A percentile compares a stretch with the other conserved stretches of the same genome.
phyloP scores from a whole-genome alignment of 2,113 vertebrate genomes.

The Chaenocephalus aceratus region DNA sequence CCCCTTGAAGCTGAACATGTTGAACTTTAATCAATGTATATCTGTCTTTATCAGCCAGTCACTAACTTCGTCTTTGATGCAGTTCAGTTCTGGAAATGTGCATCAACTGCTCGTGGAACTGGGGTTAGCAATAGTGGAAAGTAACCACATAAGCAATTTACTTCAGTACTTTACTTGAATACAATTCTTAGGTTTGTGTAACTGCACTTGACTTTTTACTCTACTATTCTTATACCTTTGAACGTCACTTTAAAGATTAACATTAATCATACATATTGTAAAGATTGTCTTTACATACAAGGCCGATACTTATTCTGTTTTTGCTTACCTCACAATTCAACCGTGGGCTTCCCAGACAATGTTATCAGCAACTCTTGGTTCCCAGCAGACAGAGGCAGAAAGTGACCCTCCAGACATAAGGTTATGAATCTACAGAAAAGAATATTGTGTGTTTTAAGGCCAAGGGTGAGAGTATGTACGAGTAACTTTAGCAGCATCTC shows the following conservation, averaged over 20 bases:
- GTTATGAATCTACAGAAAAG: no score
- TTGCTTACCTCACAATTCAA: no score
- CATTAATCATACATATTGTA: neutral
- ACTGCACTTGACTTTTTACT: neutral
- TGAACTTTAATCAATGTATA: neutral
- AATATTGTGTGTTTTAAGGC: no score
- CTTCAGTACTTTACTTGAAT: neutral
- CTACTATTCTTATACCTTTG: neutral
- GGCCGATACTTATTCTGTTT: no score
- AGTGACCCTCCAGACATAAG: no score
- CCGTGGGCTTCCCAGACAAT: no score
- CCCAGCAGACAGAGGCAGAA: no score
- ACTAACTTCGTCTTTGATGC: neutral
- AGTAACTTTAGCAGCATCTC: no score
- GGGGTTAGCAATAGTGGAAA: neutral
- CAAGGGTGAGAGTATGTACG: no score
- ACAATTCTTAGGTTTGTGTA: neutral
- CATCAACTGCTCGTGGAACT: neutral
- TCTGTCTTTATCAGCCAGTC: neutral
- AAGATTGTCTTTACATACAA: no score
- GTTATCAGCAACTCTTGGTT: no score
- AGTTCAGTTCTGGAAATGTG: no score
- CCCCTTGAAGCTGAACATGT: neutral
- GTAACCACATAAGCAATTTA: neutral
- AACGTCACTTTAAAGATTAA: neutral